Conservation (phyloP, 2,797 vertebrate species). For the Mormyrops attenuatus region DNA sequence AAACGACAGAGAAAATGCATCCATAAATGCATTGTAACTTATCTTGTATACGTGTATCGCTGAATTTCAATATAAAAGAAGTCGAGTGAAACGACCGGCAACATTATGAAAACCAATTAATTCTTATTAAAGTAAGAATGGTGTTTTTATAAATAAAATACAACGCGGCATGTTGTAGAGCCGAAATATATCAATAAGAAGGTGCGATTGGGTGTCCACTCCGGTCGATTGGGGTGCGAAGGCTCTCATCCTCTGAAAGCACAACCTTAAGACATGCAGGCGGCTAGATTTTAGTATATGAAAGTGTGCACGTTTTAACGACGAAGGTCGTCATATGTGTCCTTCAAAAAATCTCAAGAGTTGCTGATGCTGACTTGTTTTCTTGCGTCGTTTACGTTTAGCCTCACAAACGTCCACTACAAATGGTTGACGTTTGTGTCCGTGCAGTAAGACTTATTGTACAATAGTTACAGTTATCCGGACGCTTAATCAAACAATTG, state of each 20-base stretch:
- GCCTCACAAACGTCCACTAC: not conserved
- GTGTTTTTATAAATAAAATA: not conserved
- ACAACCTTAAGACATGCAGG: not conserved
- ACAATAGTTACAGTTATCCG: slow-evolving; percentile 16
- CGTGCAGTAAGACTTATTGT: not conserved
- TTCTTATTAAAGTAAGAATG: not conserved
- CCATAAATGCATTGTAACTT: slow-evolving; percentile 3
- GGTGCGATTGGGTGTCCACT: not conserved
- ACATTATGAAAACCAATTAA: not conserved
- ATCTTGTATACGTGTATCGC: not conserved
- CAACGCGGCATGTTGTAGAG: not conserved
- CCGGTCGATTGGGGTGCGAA: not conserved
- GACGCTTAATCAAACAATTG: not conserved
- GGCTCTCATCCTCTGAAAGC: not conserved
- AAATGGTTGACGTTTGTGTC: slow-evolving; percentile 9
- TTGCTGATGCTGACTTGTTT: slow-evolving; percentile 26
- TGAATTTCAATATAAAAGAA: not conserved
- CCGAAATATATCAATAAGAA: not conserved
- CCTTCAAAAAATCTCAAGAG: not conserved
- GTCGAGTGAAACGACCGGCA: not conserved
- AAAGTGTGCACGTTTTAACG: slow-evolving; percentile 8
- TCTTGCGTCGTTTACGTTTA: slow-evolving; percentile 23
- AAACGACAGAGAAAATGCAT: not conserved
- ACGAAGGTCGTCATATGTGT: slow-evolving; percentile 9
- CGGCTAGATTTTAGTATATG: not conserved